Percentiles rank a stretch among this genome's conserved stretches.
Evolutionary conservation across 2,797 vertebrate genomes (phyloP).

Genomic region (Sebastes iracundus): DNA sequence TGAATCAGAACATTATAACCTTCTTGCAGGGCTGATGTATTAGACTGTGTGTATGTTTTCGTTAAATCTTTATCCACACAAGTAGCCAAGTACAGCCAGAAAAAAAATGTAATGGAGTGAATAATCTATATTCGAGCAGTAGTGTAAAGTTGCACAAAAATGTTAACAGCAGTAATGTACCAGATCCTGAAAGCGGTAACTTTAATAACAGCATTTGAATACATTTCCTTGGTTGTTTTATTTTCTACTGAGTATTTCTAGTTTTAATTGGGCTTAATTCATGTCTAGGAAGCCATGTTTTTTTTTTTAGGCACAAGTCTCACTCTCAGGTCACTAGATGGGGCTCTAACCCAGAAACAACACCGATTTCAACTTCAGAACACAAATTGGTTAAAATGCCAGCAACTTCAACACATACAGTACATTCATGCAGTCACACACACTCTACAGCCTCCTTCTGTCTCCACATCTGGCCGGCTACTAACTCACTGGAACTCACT

Average conservation of each 20-base stretch:
- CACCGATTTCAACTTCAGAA: not conserved
- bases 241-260: not conserved
- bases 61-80: not conserved
- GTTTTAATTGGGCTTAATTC: not conserved
- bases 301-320: not conserved
- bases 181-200: not conserved
- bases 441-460: not conserved
- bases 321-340: slow-evolving; percentile 35
- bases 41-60: not conserved
- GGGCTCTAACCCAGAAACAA: slow-evolving; percentile 19
- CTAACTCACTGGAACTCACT: not conserved
- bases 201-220: not conserved
- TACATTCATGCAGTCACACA: not conserved
- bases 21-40: too few relatives aligned
- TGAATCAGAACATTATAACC: not conserved
- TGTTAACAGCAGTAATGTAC: not conserved
- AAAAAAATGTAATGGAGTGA: not conserved
- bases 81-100: not conserved
- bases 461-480: not conserved
- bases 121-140: not conserved
- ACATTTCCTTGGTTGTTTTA: not conserved
- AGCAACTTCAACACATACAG: not conserved
- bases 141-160: not conserved
- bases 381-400: not conserved
- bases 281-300: not conserved